Base-by-base conservation (phyloP, 2,113 vertebrate species). In the Chloropsis hardwickii region DNA sequence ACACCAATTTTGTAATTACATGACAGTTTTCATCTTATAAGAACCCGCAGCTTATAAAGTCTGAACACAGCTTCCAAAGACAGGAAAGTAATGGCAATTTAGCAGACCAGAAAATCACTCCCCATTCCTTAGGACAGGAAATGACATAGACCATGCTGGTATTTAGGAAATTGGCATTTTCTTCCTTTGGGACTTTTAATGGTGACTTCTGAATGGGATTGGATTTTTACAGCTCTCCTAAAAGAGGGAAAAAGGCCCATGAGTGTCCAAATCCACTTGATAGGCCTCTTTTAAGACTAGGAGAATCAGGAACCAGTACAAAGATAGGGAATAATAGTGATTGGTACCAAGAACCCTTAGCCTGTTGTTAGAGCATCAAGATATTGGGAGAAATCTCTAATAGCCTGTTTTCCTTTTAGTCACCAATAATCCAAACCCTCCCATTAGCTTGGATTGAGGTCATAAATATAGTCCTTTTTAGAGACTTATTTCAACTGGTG, bases 401-500 rank as follows among this genome's bases (percentile, higher is more conserved):
- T 44, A 47, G 11, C 37, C 88, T 95, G 39, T 94, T 91, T 74
- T 90, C 28, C 51, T 84, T 79, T 83, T 14, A 12, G 81, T 44
- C 58, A 90, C 40, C 60, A 82, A 40, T 76, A 93, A 83, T 80
- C 65, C 45, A 84, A 53, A 39, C 56, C 70, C 77, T 94, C 44
- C 83, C 20, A 16, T 95, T 92, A 94, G 76, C 86, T 85, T 28
- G 24, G 53, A 67, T 33, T 60, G 87, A 89, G 91, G 88, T 96
- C 81, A 96, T 83, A 89, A 94, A 96, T 86, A 82, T 25, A 96
- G 79, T 85, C 50, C 54, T 92, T 96, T 96, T 94, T 37, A 84
- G 62, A 95, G 77, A 78, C 65, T 96, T 94, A 73, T 76, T 96
- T 98, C 78, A 96, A 91, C 80, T 86, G 74, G 45, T 86, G 56